Base-by-base conservation (phyloP, 2,888 invertebrate species). In the Electrophaes corylata region DNA sequence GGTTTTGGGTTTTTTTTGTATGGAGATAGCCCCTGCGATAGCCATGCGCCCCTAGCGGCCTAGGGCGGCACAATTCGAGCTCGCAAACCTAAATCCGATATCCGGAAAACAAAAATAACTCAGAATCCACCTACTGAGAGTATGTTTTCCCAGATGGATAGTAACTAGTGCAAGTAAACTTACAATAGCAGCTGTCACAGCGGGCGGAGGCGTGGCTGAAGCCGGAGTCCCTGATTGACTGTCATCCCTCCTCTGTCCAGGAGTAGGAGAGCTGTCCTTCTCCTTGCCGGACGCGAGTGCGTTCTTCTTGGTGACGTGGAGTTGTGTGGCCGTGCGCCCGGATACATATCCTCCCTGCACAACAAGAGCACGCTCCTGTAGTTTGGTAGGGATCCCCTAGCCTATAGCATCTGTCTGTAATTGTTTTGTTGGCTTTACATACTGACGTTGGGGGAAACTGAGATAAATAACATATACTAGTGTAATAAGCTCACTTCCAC, bases 221-320 rank as follows among this genome's bases (percentile, higher is more conserved):
- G 81, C 77, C 1, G 85, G 84, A 1, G 84, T 79, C 18, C 76
- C 79, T 4, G 69, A 73, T 37, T 66, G 78, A 41, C 70, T 70
- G 69, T 73, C 81, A 54, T 72, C 77, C n/a, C 64, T 46, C 59
- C 55, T 46, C 0, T 62, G 62, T 31, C 71, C 76, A 0, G 84
- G 83, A 0, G 85, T 82, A 19, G 86, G 84, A 11, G 83, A 80
- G 14, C 84, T 48, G 29, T 91, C 86, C 87, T 92, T 77, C 82
- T 91, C 96, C 70, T 79, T 79, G 60, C 77, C 80, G 11, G 73
- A 76, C 50, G 91, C 91, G 64, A 98, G 92, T 50, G 97, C 95
- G 90, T 98, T 92, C 84, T 96, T 95, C 89, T 96, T 96, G 35
- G 76, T 85, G 53, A 96, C 95, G 78, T 95, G 95, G 44, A 97